Percentiles rank a stretch among this genome's conserved stretches.
phyloP scores from a whole-genome alignment of 1,140 invertebrate species.

The Geopemphigus sp. region DNA sequence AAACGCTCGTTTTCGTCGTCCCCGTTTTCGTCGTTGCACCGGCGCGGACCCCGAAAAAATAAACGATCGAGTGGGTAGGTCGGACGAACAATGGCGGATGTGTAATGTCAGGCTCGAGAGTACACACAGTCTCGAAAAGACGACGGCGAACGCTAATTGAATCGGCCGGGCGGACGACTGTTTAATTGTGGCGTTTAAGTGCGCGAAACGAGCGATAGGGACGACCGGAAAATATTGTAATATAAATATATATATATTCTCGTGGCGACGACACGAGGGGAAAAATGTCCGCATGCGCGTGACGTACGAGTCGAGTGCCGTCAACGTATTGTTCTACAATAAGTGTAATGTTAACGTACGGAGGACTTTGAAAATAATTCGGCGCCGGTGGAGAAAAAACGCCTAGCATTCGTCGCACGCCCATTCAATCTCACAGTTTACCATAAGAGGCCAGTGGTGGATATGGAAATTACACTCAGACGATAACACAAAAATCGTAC shows the following conservation, averaged over 20 bases:
- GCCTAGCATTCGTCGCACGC: too few species aligned
- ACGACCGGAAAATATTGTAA: neutral
- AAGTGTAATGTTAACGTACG: too few species aligned
- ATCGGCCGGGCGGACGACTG: neutral
- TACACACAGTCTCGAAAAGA: neutral
- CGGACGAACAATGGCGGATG: neutral
- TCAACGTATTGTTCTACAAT: too few species aligned
- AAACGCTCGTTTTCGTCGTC: slow-evolving; percentile 24
- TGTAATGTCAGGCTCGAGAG: too few species aligned
- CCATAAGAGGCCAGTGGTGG: too few species aligned
- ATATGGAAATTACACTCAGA: too few species aligned
- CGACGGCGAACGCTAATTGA: slow-evolving; percentile 28
- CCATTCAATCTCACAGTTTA: too few species aligned
- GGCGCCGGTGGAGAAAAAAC: too few species aligned
- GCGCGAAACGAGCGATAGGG: neutral
- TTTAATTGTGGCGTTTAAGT: slow-evolving; percentile 20
- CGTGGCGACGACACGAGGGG: neutral
- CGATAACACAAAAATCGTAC: too few species aligned
- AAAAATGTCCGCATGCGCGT: neutral
- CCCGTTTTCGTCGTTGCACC: too few species aligned
- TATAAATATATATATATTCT: neutral
- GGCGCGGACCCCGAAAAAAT: neutral
- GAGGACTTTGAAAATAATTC: too few species aligned
- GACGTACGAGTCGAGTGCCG: neutral
- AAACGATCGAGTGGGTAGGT: too few species aligned